Percentiles rank a stretch among this genome's conserved stretches.
Evolutionary conservation across 1,140 invertebrate genomes (phyloP).

Genomic region (Ceratosolen fusciceps): DNA sequence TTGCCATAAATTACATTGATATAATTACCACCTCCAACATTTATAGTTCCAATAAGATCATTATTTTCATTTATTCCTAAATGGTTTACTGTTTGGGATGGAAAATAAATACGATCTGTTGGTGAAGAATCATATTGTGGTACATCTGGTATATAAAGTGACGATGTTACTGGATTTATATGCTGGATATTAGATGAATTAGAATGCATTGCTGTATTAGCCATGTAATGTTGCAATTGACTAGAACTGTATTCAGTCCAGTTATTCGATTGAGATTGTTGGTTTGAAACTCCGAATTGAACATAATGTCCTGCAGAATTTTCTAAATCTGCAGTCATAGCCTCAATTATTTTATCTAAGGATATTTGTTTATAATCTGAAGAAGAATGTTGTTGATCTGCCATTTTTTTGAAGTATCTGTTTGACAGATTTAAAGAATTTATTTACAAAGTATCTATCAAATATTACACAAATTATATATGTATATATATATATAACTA

Average conservation of each 20-base stretch:
- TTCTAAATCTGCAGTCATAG: conserved; percentile 76
- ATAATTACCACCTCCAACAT: conserved; percentile 70
- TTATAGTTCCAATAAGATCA: conserved; percentile 69
- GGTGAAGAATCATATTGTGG: conserved; percentile 55
- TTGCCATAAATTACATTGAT: conserved; percentile 70
- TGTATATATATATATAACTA: background rate
- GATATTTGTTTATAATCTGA: conserved; percentile 65
- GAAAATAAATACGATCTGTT: conserved; percentile 64
- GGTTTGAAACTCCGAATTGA: conserved; percentile 71
- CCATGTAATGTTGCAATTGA: conserved; percentile 59
- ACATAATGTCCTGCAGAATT: conserved; percentile 74
- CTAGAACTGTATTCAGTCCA: conserved; percentile 64
- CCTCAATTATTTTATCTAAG: conserved; percentile 76
- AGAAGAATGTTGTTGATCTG: conserved; percentile 60
- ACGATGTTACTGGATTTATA: conserved; percentile 59
- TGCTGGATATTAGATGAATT: conserved; percentile 59
- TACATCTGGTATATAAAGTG: conserved; percentile 63
- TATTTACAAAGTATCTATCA: background rate
- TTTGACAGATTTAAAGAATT: background rate
- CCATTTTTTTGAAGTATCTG: conserved; percentile 55
- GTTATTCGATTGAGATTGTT: conserved; percentile 60
- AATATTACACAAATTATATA: background rate
- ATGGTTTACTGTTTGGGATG: conserved; percentile 63
- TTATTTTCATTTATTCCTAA: conserved; percentile 68
- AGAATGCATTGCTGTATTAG: conserved; percentile 51